Evolutionary conservation across 37 sponge, comb jelly and placozoan genomes (phyloP), one percentile per base, ranked within the genome.

Genomic region (Hormiphora californensis): DNA sequence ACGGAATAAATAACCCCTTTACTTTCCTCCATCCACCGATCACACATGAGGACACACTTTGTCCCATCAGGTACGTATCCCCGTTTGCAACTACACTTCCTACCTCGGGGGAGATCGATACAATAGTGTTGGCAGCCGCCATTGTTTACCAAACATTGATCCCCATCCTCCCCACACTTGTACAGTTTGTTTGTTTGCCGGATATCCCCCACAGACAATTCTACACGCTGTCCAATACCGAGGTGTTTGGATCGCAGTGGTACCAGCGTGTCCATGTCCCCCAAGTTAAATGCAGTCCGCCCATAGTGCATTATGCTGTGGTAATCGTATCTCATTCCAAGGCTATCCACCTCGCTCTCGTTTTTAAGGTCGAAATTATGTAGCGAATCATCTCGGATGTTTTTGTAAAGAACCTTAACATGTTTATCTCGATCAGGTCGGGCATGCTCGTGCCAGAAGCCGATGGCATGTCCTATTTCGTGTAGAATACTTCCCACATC

Each of bases 391-490:
- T 15, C 15, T 19, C 34, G 38, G 17, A 65, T 65, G 17, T 65
- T 65, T 3, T 65, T 19, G 3, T 65, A 7, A 7, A 8, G 31
- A 2, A 65, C 38, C 9, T 65, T 27, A 33, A 65, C 67, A 65
- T 28, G 34, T 65, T 28, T 11, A 31, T 65, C 67, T 32, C 67
- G 31, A 65, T 65, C 67, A 7, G 67, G 67, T 17, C 67, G 31
- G 3, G 34, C 67, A 65, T 65, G 67, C 37, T 65, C 67, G 34
- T 65, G 67, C 67, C 67, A 65, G 17, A 65, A 65, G 12, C 67
- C 67, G 34, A 65, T 65, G 12, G 67, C 67, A 31, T 65, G 67
- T 9, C 67, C 67, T 36, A 65, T 65, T 65, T 65, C 67, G 34
- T 65, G 67, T 17, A 65, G 67, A 35, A 65, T 65, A 31, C 35